A percentile compares a stretch with the other conserved stretches of the same genome.
phyloP scores from a whole-genome alignment of 2,113 vertebrate genomes.

The Hippopotamus amphibius region DNA sequence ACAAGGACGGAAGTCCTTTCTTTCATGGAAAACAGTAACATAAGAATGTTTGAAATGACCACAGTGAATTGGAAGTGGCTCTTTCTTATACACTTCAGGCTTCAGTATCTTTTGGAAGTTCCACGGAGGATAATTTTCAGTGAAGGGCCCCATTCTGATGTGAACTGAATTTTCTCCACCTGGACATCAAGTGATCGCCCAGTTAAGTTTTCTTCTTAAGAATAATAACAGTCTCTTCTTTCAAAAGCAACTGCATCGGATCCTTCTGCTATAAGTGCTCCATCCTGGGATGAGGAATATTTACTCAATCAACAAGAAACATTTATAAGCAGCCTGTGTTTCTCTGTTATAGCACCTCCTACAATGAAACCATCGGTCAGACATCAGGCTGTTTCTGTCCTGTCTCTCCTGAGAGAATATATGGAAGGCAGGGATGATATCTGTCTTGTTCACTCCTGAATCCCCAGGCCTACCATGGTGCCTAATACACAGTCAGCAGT shows the following conservation, averaged over 20 bases:
- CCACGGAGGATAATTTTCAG: background rate
- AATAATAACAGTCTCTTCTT: background rate
- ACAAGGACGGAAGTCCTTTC: background rate
- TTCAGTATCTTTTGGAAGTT: background rate
- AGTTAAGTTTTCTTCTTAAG: background rate
- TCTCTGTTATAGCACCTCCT: background rate
- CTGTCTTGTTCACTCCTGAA: background rate
- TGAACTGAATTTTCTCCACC: background rate
- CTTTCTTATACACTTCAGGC: background rate
- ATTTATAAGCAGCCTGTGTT: accelerated
- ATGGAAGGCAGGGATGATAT: no score
- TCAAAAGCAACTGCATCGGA: background rate
- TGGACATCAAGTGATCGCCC: background rate
- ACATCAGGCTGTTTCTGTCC: background rate
- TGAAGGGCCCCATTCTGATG: background rate
- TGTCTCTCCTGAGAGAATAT: background rate
- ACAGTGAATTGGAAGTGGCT: background rate
- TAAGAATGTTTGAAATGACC: background rate
- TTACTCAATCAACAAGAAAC: background rate
- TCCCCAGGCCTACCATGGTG: background rate
- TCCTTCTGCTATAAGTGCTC: background rate
- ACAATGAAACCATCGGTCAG: background rate
- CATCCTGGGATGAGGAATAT: background rate
- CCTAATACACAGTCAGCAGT: background rate
- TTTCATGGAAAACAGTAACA: background rate